phyloP scores from a whole-genome alignment of 2,113 vertebrate species.

The Halcyon malimbica region DNA sequence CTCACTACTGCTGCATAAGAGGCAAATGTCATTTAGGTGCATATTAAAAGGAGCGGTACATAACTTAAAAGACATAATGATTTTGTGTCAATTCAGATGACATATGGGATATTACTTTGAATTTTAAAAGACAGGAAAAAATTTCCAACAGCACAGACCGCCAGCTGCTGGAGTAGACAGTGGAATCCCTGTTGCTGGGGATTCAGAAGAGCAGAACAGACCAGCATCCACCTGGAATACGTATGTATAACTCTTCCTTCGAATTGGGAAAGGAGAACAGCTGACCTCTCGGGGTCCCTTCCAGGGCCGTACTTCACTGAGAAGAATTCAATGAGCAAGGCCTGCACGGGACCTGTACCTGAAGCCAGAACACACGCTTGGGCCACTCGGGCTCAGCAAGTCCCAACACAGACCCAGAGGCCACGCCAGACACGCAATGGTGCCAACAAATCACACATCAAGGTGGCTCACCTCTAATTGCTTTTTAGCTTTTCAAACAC shows the following conservation, averaged over 20 bases:
- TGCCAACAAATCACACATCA: neutral
- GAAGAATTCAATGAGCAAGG: neutral
- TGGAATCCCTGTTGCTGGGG: neutral
- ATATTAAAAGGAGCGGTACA: neutral
- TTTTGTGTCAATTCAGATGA: neutral
- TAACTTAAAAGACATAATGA: neutral
- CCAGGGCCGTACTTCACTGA: neutral
- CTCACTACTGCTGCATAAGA: neutral
- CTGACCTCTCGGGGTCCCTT: neutral
- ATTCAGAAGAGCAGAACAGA: neutral
- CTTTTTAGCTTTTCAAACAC: neutral
- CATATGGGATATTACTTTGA: neutral
- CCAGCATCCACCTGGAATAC: neutral
- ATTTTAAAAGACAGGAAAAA: neutral
- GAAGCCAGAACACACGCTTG: fast-evolving
- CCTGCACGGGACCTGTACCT: neutral
- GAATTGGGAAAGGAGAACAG: neutral
- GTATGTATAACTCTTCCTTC: neutral
- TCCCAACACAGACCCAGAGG: neutral
- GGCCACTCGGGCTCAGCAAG: neutral
- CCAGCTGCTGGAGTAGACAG: neutral
- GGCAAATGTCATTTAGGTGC: neutral
- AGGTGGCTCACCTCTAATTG: neutral
- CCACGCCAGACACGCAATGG: fast-evolving
- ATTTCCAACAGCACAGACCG: neutral